Conservation (phyloP, 2,113 vertebrate genomes). For the Sturnira hondurensis region DNA sequence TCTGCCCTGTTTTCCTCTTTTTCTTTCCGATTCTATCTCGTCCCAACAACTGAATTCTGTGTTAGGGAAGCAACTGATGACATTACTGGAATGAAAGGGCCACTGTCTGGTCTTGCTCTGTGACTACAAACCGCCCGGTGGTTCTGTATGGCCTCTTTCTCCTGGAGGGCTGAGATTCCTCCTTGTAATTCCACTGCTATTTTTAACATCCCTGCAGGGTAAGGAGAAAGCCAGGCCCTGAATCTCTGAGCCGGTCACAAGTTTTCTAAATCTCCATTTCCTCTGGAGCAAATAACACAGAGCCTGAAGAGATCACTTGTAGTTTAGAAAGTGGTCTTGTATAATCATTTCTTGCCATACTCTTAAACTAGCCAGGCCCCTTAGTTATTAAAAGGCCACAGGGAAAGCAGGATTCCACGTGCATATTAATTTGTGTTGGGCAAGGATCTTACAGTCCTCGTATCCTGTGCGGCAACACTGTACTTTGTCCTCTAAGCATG, state of each 20-base stretch:
- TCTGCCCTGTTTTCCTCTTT: neutral
- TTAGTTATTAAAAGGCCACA: neutral
- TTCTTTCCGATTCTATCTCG: neutral
- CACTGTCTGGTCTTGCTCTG: neutral
- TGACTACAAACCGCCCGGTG: neutral
- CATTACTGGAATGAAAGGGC: neutral
- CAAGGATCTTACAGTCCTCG: neutral
- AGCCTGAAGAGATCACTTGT: neutral
- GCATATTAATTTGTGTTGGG: neutral
- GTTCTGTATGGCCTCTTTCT: constrained; percentile 38
- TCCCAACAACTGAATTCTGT: neutral
- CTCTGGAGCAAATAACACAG: neutral
- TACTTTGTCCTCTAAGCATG: neutral
- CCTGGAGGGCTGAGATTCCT: neutral
- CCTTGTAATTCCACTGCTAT: constrained; percentile 37
- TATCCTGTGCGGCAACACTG: neutral
- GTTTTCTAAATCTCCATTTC: neutral
- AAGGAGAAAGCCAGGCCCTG: neutral
- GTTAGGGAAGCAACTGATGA: neutral
- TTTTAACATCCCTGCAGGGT: constrained; percentile 6
- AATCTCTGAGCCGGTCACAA: neutral
- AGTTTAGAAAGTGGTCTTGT: neutral
- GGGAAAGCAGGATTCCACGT: neutral
- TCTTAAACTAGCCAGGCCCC: neutral
- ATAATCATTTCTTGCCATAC: neutral